Evolutionary conservation across 2,888 invertebrate species (phyloP).

Genomic region (Pristionchus mayeri): DNA sequence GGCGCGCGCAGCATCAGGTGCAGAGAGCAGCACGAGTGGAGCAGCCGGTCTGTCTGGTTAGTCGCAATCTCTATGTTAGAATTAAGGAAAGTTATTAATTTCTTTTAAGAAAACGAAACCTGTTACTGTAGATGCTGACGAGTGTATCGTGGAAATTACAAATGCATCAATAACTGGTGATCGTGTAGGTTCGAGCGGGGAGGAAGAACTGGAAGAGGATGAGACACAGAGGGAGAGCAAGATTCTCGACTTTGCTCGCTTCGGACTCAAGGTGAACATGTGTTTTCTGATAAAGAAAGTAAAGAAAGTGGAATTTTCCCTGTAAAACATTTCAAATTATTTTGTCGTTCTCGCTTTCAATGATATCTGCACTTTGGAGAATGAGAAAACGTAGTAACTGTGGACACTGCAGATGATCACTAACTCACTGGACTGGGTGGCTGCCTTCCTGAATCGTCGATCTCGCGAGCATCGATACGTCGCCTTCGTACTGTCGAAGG

Average conservation of each 20-base stretch:
- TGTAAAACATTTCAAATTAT: too few species aligned
- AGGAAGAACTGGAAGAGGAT: slow-evolving; percentile 27
- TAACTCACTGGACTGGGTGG: slow-evolving; percentile 35
- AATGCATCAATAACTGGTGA: too few species aligned
- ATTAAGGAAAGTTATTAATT: background rate
- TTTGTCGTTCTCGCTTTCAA: too few species aligned
- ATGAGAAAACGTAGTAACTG: too few species aligned
- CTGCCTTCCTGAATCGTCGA: slow-evolving; percentile 35
- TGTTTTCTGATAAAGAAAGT: too few species aligned
- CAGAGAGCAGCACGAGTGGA: slow-evolving; percentile 30
- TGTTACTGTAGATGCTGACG: background rate
- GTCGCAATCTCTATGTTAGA: background rate
- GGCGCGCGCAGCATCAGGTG: background rate
- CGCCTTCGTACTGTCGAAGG: slow-evolving; percentile 88
- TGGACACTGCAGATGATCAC: slow-evolving; percentile 38
- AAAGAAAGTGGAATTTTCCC: too few species aligned
- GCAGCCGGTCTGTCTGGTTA: background rate
- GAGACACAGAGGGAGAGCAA: slow-evolving; percentile 31
- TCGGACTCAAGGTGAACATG: slow-evolving; percentile 26
- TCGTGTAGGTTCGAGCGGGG: background rate
- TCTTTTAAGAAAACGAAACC: too few species aligned
- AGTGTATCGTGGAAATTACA: background rate
- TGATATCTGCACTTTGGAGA: too few species aligned
- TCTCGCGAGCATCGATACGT: slow-evolving; percentile 96
- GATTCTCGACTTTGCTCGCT: slow-evolving; percentile 18